phyloP scores from a whole-genome alignment of 2,797 vertebrate genomes.

The Phataginus tetradactyla region DNA sequence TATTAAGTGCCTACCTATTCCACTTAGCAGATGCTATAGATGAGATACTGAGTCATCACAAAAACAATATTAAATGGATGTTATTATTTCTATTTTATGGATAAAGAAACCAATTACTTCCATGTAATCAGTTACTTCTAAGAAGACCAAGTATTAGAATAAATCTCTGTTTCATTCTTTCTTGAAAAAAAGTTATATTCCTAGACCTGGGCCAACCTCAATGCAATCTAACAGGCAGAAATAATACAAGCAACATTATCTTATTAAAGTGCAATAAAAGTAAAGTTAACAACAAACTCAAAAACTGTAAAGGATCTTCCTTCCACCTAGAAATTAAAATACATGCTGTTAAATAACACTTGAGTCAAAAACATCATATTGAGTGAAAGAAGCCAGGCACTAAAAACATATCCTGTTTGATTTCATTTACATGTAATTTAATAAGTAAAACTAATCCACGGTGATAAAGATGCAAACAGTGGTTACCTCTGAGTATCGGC shows the following conservation, averaged over 20 bases:
- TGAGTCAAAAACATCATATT: neutral
- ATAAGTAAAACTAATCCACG: neutral
- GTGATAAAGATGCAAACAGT: neutral
- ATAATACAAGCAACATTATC: neutral
- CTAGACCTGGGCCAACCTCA: neutral
- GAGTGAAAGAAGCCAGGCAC: neutral
- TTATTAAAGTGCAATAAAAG: neutral
- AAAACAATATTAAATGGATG: neutral
- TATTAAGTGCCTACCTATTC: neutral
- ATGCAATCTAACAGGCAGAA: constrained; percentile 14
- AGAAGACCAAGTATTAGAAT: neutral
- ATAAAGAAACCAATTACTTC: neutral
- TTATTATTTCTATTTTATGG: constrained; percentile 16
- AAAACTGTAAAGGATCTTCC: neutral
- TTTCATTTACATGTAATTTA: neutral
- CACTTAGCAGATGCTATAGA: neutral
- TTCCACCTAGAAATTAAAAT: constrained; percentile 20
- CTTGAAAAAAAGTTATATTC: neutral
- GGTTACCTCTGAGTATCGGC: neutral
- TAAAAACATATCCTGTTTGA: neutral
- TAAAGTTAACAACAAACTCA: constrained; percentile 6
- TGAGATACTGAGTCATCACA: neutral
- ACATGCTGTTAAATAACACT: neutral
- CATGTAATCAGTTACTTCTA: neutral
- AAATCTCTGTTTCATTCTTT: neutral